phyloP scores from a whole-genome alignment of 2,797 vertebrate species.

The Trichosurus vulpecula region DNA sequence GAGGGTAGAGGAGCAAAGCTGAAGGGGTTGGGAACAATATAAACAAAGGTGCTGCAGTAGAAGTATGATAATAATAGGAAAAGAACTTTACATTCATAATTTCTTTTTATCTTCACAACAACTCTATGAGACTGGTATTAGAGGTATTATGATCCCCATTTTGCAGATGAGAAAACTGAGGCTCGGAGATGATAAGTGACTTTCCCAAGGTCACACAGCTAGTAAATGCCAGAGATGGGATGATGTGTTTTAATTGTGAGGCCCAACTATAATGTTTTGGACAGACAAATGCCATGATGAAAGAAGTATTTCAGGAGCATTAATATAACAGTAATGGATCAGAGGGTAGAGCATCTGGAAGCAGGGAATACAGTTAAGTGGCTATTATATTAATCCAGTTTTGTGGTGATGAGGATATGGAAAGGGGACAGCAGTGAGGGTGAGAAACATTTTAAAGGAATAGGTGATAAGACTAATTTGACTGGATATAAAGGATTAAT shows the following conservation, averaged over 20 bases:
- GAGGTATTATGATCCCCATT: not conserved
- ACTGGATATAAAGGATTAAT: not conserved
- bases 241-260: not conserved
- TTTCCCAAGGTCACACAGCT: not conserved
- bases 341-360: not conserved
- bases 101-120: not conserved
- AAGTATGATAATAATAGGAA: not conserved
- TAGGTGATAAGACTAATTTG: not conserved
- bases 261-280: not conserved
- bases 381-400: too few relatives aligned
- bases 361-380: too few relatives aligned
- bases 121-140: not conserved
- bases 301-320: not conserved
- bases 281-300: not conserved
- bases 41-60: not conserved
- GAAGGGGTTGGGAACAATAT: not conserved
- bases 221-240: not conserved
- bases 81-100: not conserved
- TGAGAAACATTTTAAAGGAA: not conserved
- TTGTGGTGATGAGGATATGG: too few relatives aligned
- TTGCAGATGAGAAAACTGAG: not conserved
- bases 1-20: not conserved
- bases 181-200: not conserved
- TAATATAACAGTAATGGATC: not conserved
- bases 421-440: too few relatives aligned